Percentiles rank a stretch among this genome's conserved stretches.
These are phyloP conservation scores for Vollenhovia emeryi DNA, from an alignment of 1,140 invertebrate genomes.

Conservation along the genomic window DNA sequence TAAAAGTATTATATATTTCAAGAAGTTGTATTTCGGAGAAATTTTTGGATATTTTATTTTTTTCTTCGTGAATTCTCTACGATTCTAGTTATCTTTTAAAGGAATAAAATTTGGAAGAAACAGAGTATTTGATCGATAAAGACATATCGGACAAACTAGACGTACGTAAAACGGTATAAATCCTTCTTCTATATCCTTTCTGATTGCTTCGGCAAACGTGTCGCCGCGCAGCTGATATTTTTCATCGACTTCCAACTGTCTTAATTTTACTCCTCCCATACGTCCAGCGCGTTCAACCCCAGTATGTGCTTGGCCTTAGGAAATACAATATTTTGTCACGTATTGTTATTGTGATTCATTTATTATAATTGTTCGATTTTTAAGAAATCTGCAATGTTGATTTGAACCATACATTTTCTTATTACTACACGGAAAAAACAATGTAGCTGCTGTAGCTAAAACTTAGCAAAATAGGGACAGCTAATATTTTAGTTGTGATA, in stretches of 20 bases:
- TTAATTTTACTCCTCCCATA: conserved; percentile 94
- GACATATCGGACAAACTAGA: conserved; percentile 46
- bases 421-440: not conserved
- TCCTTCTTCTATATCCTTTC: conserved; percentile 92
- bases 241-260: conserved; percentile 92
- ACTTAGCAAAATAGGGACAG: no score
- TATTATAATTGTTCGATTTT: conserved; percentile 3
- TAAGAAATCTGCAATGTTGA: not conserved
- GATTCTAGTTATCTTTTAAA: not conserved
- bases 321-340: not conserved
- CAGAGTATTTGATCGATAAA: not conserved
- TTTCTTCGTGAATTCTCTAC: not conserved
- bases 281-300: conserved; percentile 98
- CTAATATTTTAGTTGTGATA: no score
- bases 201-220: conserved; percentile 92
- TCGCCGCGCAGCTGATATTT: conserved; percentile 93
- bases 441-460: no score
- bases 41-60: not conserved
- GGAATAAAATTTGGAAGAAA: not conserved
- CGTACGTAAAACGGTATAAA: conserved; percentile 95
- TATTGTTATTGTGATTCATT: not conserved
- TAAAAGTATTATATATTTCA: no score
- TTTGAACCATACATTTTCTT: not conserved
- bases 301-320: conserved; percentile 94
- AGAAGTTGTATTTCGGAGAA: no score